Evolutionary conservation across 2,888 invertebrate genomes (phyloP).

Genomic region (Temnothorax unifasciatus): DNA sequence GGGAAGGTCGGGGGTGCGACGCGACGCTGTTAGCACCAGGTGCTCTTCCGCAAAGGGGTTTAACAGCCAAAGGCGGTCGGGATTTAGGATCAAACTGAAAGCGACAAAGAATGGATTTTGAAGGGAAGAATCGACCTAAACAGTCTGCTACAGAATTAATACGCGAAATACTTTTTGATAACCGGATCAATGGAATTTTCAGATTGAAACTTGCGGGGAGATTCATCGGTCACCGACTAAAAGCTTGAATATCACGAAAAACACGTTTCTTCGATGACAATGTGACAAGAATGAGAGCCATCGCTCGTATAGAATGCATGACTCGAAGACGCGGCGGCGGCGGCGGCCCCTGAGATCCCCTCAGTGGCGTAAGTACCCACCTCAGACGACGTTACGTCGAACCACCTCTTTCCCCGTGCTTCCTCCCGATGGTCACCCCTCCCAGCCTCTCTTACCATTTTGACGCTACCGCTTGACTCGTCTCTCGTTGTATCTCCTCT

Average conservation of each 20-base stretch:
- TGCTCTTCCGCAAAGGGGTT: neutral
- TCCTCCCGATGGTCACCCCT: constrained; percentile 64
- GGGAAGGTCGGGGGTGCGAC: neutral
- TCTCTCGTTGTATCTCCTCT: constrained; percentile 54
- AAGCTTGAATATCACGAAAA: neutral
- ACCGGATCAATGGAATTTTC: neutral
- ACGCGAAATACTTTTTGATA: neutral
- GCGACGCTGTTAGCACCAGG: neutral
- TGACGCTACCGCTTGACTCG: constrained; percentile 48
- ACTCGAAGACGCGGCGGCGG: constrained; percentile 83
- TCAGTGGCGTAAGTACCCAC: constrained; percentile 83
- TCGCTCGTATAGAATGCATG: constrained; percentile 86
- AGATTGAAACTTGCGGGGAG: no score
- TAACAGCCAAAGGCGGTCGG: neutral
- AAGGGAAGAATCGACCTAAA: neutral
- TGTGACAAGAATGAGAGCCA: constrained; percentile 75
- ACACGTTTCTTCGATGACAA: neutral
- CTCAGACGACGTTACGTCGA: constrained; percentile 80
- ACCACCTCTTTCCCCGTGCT: constrained; percentile 60
- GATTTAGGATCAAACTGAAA: neutral
- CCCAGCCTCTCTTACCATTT: constrained; percentile 35
- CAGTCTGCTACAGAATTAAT: neutral
- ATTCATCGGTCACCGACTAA: neutral
- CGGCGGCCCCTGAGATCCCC: constrained; percentile 80
- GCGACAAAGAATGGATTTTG: neutral